Conservation (phyloP, 1,140 invertebrate genomes). For the Drosophila littoralis region DNA sequence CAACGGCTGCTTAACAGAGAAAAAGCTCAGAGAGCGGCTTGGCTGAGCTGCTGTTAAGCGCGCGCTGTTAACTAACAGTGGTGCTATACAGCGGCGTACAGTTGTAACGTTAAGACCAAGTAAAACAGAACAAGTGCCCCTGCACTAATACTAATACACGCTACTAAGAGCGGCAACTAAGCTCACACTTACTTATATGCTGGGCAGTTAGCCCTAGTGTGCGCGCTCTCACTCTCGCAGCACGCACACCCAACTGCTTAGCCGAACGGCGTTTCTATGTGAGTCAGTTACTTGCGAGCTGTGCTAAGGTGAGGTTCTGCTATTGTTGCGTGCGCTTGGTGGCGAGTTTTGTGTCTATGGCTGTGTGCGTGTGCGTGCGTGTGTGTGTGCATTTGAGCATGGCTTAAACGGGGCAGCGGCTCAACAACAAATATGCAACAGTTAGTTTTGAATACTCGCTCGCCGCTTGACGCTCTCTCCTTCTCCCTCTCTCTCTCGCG, state of each 20-base stretch:
- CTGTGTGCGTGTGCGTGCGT: slow-evolving; percentile 5
- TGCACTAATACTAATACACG: slow-evolving; percentile 15
- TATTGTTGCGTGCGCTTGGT: slow-evolving; percentile 30
- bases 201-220: slow-evolving; percentile 35
- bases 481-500: slow-evolving; percentile 18
- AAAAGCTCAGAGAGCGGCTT: slow-evolving; percentile 47
- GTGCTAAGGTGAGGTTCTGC: slow-evolving; percentile 73
- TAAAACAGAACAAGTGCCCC: slow-evolving; percentile 35
- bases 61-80: slow-evolving; percentile 38
- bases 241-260: slow-evolving; percentile 37
- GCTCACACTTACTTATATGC: slow-evolving; percentile 27
- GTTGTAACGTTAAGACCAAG: slow-evolving; percentile 38
- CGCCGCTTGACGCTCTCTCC: slow-evolving; percentile 32
- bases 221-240: slow-evolving; percentile 30
- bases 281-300: slow-evolving; percentile 74
- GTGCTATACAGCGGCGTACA: slow-evolving; percentile 33
- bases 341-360: slow-evolving; percentile 33
- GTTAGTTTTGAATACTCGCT: slow-evolving; percentile 43
- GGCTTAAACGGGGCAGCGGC: slow-evolving; percentile 70
- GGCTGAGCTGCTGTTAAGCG: slow-evolving; percentile 18
- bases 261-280: slow-evolving; percentile 48
- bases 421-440: slow-evolving; percentile 64
- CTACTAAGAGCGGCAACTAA: slow-evolving; percentile 38
- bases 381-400: slow-evolving; percentile 54
- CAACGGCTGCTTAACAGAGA: slow-evolving; percentile 19